Base-by-base conservation (phyloP, 2,797 vertebrate genomes). In the Rhinatrema bivittatum region DNA sequence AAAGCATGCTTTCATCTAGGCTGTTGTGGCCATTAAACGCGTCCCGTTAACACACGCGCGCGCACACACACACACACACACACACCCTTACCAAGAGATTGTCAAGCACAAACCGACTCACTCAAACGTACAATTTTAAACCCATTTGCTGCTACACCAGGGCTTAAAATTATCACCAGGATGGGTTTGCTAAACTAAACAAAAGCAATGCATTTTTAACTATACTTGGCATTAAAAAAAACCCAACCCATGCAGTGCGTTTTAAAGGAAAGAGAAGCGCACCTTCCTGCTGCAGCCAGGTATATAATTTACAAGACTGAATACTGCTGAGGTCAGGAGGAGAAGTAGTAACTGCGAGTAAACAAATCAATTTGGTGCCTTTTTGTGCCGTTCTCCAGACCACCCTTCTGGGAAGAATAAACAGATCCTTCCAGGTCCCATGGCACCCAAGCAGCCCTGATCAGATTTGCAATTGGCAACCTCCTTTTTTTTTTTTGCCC, bases 1-100 rank as follows among this genome's bases (percentile, higher is more conserved):
- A 84, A 86, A 87, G 79, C 69, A 9, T 27, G 63, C 70, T 78
- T 81, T 79, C 70, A 75, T 55, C 43, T 50, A 56, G 50, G 67
- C 68, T 30, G 15, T n/a, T 20, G 30, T 55, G 60, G 68, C 76
- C 69, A 80, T 86, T 79, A 83, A 87, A 85, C 58, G 71, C 46
- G 28, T 64, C 64, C 71, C 53, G 79, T 70, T 81, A 76, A 80
- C 68, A 71, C 46, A 78, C 75, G 60, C 49, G 64, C 42, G 50
- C 65, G n/a, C 76, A 80, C 68, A 71, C 46, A 78, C 75, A 60
- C 49, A 64, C 76, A 80, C 68, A 71, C 46, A 78, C 75, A 60
- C 49, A 64, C 42, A 50, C 65, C 66, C 75, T 70, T 72, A 62
- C 73, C 76, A 76, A 68, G 65, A 66, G 65, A 69, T 73, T 72